A percentile compares a stretch with the other conserved stretches of the same genome.
These are phyloP conservation scores for Eulemur rubriventer DNA, from an alignment of 2,797 vertebrate species.

Conservation along the genomic window DNA sequence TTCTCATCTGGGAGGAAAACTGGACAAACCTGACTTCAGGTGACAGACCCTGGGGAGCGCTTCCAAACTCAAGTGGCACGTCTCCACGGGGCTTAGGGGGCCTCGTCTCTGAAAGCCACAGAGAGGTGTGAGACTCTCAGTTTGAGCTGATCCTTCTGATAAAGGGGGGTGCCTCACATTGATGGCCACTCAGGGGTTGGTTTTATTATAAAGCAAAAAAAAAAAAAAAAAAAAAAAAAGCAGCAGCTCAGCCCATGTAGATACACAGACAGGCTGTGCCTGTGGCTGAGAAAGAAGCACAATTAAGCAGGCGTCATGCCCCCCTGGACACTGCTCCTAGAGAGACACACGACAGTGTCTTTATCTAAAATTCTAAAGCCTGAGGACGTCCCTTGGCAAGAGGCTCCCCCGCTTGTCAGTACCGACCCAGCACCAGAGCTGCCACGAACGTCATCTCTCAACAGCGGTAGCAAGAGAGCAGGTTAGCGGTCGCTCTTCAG, in stretches of 20 bases:
- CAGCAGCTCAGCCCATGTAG: neutral
- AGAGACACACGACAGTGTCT: neutral
- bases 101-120: neutral
- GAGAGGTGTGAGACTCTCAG: neutral
- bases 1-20: neutral
- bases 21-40: neutral
- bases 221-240: neutral
- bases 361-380: neutral
- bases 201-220: neutral
- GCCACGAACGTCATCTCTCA: neutral
- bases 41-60: neutral
- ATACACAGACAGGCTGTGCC: neutral
- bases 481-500: too few relatives aligned
- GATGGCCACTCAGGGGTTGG: neutral
- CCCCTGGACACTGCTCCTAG: neutral
- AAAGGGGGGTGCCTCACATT: neutral
- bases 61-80: neutral
- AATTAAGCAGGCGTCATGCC: neutral
- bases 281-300: neutral
- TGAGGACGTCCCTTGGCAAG: too few relatives aligned
- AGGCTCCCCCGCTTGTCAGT: neutral
- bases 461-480: neutral
- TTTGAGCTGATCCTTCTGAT: neutral
- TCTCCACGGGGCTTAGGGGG: neutral
- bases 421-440: accelerated